These are phyloP conservation scores for Myodes glareolus DNA, from an alignment of 2,113 vertebrate genomes.

Conservation along the genomic window DNA sequence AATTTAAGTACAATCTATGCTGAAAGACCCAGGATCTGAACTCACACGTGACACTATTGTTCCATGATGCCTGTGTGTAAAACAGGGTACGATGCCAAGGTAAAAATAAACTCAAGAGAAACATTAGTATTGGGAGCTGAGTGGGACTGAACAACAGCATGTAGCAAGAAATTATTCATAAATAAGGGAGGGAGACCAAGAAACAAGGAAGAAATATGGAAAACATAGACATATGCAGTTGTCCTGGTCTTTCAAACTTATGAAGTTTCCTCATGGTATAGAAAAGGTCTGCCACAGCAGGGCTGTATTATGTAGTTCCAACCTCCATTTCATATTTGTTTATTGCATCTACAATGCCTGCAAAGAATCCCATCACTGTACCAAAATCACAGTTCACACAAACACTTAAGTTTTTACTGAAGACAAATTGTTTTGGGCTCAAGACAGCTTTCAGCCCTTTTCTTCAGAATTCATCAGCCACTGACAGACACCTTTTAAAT, in stretches of 20 bases:
- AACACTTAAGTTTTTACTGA: background rate
- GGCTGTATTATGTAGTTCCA: background rate
- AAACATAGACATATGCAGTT: background rate
- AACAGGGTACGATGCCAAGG: background rate
- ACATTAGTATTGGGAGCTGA: background rate
- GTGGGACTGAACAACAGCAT: background rate
- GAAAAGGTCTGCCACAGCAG: background rate
- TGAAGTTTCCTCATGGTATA: constrained; percentile 6
- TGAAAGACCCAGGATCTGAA: background rate
- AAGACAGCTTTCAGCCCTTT: background rate
- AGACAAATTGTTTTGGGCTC: constrained; percentile 5
- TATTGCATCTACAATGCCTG: background rate
- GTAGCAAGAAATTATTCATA: background rate
- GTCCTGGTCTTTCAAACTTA: background rate
- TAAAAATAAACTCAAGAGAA: constrained; percentile 29
- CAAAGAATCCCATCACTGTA: background rate
- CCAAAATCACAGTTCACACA: background rate
- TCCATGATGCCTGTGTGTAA: background rate
- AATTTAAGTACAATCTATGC: background rate
- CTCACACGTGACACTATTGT: background rate
- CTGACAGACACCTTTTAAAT: background rate
- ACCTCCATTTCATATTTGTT: constrained; percentile 46
- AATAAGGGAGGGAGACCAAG: background rate
- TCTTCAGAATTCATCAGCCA: background rate
- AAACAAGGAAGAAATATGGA: background rate